Conservation (phyloP, 1,140 invertebrate species). For the Solenopsis invicta region DNA sequence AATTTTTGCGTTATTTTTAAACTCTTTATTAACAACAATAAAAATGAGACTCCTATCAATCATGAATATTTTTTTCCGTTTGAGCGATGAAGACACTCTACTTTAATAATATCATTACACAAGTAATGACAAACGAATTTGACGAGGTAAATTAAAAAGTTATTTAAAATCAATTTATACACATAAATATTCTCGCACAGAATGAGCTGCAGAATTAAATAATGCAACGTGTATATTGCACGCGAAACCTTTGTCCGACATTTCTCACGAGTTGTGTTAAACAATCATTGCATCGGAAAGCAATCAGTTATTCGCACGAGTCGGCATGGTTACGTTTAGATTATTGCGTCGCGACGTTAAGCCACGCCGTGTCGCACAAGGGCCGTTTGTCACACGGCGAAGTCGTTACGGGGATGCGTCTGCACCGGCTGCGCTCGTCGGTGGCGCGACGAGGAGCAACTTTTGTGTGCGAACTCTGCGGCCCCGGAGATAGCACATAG, state of each 20-base stretch:
- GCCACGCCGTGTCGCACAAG: constrained; percentile 32
- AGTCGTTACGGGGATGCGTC: constrained; percentile 61
- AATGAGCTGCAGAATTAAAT: neutral
- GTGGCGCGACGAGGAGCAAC: constrained; percentile 19
- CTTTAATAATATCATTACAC: neutral
- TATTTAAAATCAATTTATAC: neutral
- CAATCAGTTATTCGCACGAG: constrained; percentile 44
- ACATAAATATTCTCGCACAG: neutral
- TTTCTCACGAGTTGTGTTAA: constrained; percentile 29
- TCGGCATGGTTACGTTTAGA: constrained; percentile 31
- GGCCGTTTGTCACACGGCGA: constrained; percentile 65
- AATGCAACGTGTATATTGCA: neutral
- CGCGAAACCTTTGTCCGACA: neutral
- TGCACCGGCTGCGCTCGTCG: constrained; percentile 49
- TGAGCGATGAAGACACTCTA: neutral
- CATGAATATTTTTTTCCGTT: neutral
- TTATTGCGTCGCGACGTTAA: constrained; percentile 49
- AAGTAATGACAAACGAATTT: neutral
- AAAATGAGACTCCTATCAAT: neutral
- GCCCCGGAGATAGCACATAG: constrained; percentile 42
- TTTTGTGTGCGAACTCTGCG: constrained; percentile 66
- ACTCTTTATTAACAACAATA: neutral
- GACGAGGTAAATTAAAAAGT: neutral
- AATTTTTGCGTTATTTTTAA: neutral
- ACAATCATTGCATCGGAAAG: constrained; percentile 50